These are phyloP conservation scores for Magallana nippona DNA, from an alignment of 2,888 invertebrate species.

Conservation along the genomic window DNA sequence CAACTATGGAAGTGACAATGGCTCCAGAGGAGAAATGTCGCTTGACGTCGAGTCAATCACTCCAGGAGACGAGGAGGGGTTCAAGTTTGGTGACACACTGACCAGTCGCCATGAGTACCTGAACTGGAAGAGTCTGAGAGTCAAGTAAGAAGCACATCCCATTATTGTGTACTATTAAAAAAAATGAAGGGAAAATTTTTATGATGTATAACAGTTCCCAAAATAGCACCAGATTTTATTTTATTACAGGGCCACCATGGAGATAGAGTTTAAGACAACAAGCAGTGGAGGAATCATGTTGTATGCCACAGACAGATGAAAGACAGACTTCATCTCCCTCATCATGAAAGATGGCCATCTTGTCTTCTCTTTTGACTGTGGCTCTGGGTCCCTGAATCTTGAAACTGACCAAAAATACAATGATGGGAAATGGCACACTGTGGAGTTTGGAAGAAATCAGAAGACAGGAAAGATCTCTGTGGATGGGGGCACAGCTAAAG, in stretches of 20 bases:
- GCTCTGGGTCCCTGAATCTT: slow-evolving; percentile 88
- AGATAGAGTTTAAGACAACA: slow-evolving; percentile 89
- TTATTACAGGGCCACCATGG: slow-evolving; percentile 85
- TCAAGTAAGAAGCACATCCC: slow-evolving; percentile 70
- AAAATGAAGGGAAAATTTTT: too few relatives aligned
- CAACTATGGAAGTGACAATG: background rate
- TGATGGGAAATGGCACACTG: slow-evolving; percentile 95
- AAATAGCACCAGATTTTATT: background rate
- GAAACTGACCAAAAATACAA: slow-evolving; percentile 88
- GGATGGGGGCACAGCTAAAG: slow-evolving; percentile 81
- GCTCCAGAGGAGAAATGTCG: slow-evolving; percentile 18
- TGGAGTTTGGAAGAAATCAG: slow-evolving; percentile 84
- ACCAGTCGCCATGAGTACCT: slow-evolving; percentile 86
- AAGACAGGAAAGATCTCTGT: slow-evolving; percentile 86
- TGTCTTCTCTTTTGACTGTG: slow-evolving; percentile 91
- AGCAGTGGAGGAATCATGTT: slow-evolving; percentile 90
- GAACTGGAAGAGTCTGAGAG: slow-evolving; percentile 80
- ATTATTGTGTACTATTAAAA: too few relatives aligned
- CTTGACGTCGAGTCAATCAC: background rate
- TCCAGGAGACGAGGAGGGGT: slow-evolving; percentile 64
- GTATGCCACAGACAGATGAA: slow-evolving; percentile 85
- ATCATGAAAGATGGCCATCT: slow-evolving; percentile 88
- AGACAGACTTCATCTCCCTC: slow-evolving; percentile 92
- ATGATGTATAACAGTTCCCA: background rate
- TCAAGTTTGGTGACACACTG: slow-evolving; percentile 77